Conservation (phyloP, 1,140 invertebrate species). For the Maniola jurtina region DNA sequence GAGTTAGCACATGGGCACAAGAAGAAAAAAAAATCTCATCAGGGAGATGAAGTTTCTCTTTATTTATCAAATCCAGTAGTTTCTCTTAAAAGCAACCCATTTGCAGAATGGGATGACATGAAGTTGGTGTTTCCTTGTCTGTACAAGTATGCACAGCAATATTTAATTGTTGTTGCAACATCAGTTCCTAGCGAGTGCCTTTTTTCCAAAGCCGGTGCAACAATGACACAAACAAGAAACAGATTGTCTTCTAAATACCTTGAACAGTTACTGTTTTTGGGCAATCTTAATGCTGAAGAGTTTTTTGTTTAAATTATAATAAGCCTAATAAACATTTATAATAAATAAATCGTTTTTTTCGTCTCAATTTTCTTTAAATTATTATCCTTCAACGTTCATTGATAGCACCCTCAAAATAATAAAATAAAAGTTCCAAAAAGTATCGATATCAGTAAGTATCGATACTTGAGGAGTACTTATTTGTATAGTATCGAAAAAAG, state of each 20-base stretch:
- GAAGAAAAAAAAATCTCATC: slow-evolving; percentile 38
- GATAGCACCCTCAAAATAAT: slow-evolving; percentile 14
- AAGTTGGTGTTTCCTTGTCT: too few species aligned
- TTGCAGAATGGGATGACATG: too few species aligned
- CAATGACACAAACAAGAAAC: background rate
- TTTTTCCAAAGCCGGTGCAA: too few species aligned
- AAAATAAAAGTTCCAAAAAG: slow-evolving; percentile 17
- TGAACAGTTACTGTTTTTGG: slow-evolving; percentile 29
- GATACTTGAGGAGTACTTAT: slow-evolving; percentile 9
- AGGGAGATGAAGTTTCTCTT: slow-evolving; percentile 38
- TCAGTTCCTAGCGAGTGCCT: too few species aligned
- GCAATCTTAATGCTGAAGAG: slow-evolving; percentile 26
- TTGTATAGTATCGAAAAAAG: slow-evolving; percentile 14
- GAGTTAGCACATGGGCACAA: slow-evolving; percentile 36
- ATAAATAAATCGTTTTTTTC: background rate
- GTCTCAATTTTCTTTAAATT: slow-evolving; percentile 15
- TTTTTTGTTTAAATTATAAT: slow-evolving; percentile 30
- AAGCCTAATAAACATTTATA: background rate
- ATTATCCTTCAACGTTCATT: slow-evolving; percentile 22
- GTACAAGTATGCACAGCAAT: too few species aligned
- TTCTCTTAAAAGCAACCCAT: too few species aligned
- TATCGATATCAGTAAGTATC: slow-evolving; percentile 23
- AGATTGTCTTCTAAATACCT: slow-evolving; percentile 36
- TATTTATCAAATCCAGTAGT: slow-evolving; percentile 26
- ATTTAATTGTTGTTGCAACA: too few species aligned